Conservation (phyloP, 2,888 invertebrate genomes). For the Pogonocherus hispidulus region DNA sequence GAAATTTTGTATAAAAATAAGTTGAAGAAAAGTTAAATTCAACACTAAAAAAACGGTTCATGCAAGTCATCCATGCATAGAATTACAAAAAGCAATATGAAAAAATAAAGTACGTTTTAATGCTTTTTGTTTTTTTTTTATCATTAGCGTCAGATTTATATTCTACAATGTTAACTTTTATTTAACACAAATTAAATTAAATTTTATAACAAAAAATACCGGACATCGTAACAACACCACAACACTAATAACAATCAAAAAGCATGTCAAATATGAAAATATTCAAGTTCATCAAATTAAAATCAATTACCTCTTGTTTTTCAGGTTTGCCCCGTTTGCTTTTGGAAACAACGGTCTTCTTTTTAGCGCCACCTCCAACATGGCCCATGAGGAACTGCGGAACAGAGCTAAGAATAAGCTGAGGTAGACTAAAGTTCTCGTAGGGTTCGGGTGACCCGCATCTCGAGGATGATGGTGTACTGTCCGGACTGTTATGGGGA, state of each 20-base stretch:
- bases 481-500: conserved; percentile 88
- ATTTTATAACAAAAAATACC: conserved; percentile 3
- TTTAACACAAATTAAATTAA: too few species aligned
- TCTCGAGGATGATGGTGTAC: conserved; percentile 72
- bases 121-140: too few species aligned
- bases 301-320: conserved; percentile 55
- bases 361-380: conserved; percentile 71
- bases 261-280: conserved; percentile 36
- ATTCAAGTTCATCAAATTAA: conserved; percentile 16
- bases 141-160: background rate
- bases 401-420: conserved; percentile 75
- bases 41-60: too few species aligned
- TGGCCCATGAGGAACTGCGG: conserved; percentile 78
- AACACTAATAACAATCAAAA: conserved; percentile 9
- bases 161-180: background rate
- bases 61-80: too few species aligned
- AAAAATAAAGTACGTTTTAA: too few species aligned
- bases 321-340: conserved; percentile 44
- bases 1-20: too few species aligned
- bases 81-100: too few species aligned
- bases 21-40: too few species aligned
- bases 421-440: conserved; percentile 67
- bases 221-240: background rate
- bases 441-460: conserved; percentile 73
- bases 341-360: conserved; percentile 48